phyloP scores from a whole-genome alignment of 30 jellyfish, hydroid and myxozoan genomes.

The Pelagia noctiluca region DNA sequence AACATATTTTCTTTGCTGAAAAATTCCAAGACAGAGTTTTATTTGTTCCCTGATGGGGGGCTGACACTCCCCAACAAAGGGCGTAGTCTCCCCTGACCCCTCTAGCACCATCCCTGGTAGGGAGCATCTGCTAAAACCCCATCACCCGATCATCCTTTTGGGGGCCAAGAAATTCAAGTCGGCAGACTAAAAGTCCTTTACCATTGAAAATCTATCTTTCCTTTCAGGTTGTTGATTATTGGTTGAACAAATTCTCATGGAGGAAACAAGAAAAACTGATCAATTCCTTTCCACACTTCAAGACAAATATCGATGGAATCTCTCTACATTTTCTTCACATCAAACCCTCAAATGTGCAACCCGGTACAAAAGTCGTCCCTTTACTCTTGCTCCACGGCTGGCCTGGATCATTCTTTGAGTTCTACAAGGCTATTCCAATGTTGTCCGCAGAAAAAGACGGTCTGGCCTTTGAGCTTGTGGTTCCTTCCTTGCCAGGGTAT shows the following conservation, averaged over 20 bases:
- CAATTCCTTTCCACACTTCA: conserved; percentile 62
- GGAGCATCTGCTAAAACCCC: no score
- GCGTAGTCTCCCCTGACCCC: no score
- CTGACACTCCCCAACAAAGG: no score
- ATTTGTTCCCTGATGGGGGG: no score
- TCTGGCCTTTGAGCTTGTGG: conserved; percentile 54
- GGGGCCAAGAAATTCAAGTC: no score
- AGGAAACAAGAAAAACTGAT: conserved; percentile 39
- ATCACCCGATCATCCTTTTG: no score
- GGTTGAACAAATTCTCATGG: conserved; percentile 64
- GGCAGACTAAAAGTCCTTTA: no score
- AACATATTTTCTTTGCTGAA: no score
- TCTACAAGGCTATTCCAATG: conserved; percentile 65
- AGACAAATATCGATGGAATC: conserved; percentile 71
- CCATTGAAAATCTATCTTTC: no score
- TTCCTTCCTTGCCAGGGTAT: conserved; percentile 76
- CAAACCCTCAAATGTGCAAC: conserved; percentile 58
- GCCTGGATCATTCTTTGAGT: conserved; percentile 80
- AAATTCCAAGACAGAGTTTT: no score
- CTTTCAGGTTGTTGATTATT: conserved; percentile 49
- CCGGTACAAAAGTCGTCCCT: conserved; percentile 54
- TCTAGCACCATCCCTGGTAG: no score
- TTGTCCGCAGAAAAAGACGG: conserved; percentile 51
- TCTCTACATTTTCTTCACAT: conserved; percentile 61
- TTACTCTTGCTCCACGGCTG: conserved; percentile 64